Evolutionary conservation across 2,888 invertebrate species (phyloP).

Genomic region (Dorcus hopei): DNA sequence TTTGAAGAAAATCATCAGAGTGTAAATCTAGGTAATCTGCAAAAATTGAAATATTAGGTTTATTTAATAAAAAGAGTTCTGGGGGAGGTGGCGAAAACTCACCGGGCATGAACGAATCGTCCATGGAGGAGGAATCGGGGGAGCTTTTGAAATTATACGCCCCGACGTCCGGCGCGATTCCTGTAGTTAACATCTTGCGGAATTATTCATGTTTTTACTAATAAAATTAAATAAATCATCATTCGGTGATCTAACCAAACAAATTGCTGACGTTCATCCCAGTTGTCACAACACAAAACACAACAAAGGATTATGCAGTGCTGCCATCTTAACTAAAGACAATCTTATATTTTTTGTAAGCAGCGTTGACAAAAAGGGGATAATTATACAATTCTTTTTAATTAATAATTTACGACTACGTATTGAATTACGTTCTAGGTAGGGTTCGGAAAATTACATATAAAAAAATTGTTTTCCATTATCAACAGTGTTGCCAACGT

Average conservation of each 20-base stretch:
- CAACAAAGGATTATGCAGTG: no score
- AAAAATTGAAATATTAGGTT: neutral
- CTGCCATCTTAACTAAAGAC: no score
- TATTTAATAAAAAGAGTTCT: no score
- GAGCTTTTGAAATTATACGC: slow-evolving; percentile 42
- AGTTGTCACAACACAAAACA: no score
- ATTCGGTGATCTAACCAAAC: slow-evolving; percentile 8
- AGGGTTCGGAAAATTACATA: no score
- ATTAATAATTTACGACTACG: no score
- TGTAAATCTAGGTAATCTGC: slow-evolving; percentile 32
- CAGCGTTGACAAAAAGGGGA: no score
- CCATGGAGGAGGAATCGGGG: slow-evolving; percentile 41
- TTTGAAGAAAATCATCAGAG: slow-evolving; percentile 45
- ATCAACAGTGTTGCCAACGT: no score
- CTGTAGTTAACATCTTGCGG: slow-evolving; percentile 38
- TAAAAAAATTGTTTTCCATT: no score
- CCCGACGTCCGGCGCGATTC: slow-evolving; percentile 32
- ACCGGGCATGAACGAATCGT: slow-evolving; percentile 41
- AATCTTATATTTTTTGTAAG: no score
- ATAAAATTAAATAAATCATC: neutral
- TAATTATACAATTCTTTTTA: no score
- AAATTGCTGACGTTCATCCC: slow-evolving; percentile 13
- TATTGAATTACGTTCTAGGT: no score
- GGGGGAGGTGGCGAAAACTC: slow-evolving; percentile 6
- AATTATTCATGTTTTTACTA: slow-evolving; percentile 2